Percentiles rank a stretch among this genome's conserved stretches.
phyloP scores from a whole-genome alignment of 30 jellyfish, hydroid and myxozoan genomes.

The Chrysaora quinquecirrha region DNA sequence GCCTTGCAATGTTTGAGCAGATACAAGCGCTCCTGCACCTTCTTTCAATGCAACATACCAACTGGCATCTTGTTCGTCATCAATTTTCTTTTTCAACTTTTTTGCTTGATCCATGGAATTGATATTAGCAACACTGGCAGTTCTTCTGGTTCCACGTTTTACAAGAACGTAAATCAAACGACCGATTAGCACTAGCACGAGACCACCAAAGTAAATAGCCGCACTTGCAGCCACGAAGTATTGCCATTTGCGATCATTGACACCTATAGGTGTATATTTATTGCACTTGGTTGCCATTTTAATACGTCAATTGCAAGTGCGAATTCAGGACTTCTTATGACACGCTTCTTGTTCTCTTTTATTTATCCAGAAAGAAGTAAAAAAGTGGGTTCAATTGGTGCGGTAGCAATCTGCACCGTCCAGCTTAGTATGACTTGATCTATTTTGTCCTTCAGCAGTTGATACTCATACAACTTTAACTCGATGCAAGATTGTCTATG shows the following conservation, averaged over 20 bases:
- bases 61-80: constrained; percentile 74
- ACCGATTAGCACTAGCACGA: constrained; percentile 73
- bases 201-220: constrained; percentile 81
- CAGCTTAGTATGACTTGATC: no score
- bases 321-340: no score
- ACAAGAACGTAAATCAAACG: constrained; percentile 49
- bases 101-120: not conserved
- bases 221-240: constrained; percentile 79
- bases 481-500: no score
- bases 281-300: constrained; percentile 21
- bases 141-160: constrained; percentile 49
- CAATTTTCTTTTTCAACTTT: constrained; percentile 21
- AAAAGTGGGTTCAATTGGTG: no score
- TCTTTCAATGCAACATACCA: constrained; percentile 87
- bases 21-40: constrained; percentile 89
- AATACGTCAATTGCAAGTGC: not conserved
- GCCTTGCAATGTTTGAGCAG: constrained; percentile 96
- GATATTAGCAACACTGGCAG: constrained; percentile 35
- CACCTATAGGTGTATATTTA: constrained; percentile 36
- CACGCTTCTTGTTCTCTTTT: no score
- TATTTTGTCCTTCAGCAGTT: no score
- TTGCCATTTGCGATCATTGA: constrained; percentile 88
- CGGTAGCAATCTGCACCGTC: no score
- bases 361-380: no score
- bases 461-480: no score